Percentiles rank a stretch among this genome's conserved stretches.
phyloP scores from a whole-genome alignment of 2,797 vertebrate species.

The Hirundo rustica region DNA sequence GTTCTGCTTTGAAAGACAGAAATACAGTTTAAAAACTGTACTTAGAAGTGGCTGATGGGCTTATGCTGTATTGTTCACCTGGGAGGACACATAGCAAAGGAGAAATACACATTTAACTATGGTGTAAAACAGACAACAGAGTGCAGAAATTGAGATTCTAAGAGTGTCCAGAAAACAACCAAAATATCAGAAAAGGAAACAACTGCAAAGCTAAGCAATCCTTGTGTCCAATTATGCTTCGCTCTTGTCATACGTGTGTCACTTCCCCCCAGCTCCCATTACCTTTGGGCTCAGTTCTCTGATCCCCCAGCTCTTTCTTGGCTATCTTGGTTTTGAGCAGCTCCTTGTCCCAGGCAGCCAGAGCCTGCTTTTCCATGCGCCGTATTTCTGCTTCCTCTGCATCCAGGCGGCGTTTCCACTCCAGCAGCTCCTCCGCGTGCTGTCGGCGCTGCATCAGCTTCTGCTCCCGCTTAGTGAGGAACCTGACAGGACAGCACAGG shows the following conservation, averaged over 20 bases:
- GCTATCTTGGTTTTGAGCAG: conserved; percentile 69
- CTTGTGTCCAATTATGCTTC: background rate
- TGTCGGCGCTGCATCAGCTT: conserved; percentile 91
- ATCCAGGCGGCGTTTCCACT: conserved; percentile 93
- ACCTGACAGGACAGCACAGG: conserved; percentile 76
- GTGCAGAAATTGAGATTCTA: background rate
- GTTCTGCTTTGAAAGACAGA: background rate
- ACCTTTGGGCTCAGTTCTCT: conserved; percentile 77
- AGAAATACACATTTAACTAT: background rate
- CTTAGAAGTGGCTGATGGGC: background rate
- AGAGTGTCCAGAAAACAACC: background rate
- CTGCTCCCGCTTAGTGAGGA: conserved; percentile 95
- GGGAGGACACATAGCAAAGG: background rate
- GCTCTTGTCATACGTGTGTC: background rate
- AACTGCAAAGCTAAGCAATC: background rate
- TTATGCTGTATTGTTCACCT: background rate
- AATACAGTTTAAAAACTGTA: background rate
- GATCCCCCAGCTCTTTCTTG: conserved; percentile 75
- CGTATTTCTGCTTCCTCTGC: conserved; percentile 91
- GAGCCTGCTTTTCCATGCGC: conserved; percentile 90
- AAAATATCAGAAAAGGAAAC: background rate
- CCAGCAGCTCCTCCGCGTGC: conserved; percentile 90
- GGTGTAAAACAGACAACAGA: background rate
- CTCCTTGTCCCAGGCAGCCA: conserved; percentile 88
- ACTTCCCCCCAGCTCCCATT: background rate